Evolutionary conservation across 2,113 vertebrate species (phyloP), one percentile per base, ranked within the genome.

Genomic region (Leptodactylus fuscus): DNA sequence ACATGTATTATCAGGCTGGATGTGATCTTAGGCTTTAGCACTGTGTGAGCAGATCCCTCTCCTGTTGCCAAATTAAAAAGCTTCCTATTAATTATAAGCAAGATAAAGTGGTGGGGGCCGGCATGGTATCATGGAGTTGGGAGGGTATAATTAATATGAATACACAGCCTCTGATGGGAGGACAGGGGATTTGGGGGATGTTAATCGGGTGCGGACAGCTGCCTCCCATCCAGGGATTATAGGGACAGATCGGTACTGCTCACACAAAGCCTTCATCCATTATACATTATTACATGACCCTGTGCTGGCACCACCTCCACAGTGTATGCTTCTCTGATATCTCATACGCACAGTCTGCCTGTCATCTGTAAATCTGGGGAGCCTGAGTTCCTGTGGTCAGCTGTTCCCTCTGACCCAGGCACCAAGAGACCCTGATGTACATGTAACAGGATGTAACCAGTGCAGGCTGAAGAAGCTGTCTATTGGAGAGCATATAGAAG

Each of bases 231-330:
- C 81, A 86, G 51, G 84, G 83, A 81, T 81, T 79, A 85, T 41
- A 83, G 27, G 36, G 49, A 15, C 81, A 78, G 49, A 85, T 75
- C 82, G 49, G 77, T 36, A 29, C 85, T 88, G 87, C 83, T 75
- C 62, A 84, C 69, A 60, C 62, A 49, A 65, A 81, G 70, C 80
- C 46, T 65, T 41, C 44, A 44, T 79, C 58, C 82, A 77, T 71
- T 29, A 44, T 70, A 87, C 46, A 69, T 81, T 85, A 87, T 49
- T 69, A 9, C 69, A 88, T 89, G 55, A 87, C 88, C 90, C 86
- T 74, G 87, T 81, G 76, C 87, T 87, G 84, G 74, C 48, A 53
- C 48, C 48, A 53, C 48, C 74, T 38, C 75, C 51, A 38, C 32
- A 55, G 34, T 22, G 51, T 58, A 22, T 36, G 49, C 75, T 55